Evolutionary conservation across 1,140 invertebrate species (phyloP), one percentile per base, ranked within the genome.

Genomic region (Scaptomyza hsui): DNA sequence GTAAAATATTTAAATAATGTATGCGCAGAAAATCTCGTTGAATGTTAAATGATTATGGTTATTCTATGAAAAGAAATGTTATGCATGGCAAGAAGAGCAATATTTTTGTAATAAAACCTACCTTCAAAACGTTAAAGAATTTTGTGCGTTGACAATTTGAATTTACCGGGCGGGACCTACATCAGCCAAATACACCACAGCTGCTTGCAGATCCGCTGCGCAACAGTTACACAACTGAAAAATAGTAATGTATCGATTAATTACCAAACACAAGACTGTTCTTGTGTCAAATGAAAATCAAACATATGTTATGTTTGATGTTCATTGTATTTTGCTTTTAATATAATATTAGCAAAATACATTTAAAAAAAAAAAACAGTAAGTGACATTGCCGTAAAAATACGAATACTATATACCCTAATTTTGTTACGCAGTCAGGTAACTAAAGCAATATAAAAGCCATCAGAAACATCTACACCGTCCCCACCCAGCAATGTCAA

Each of bases 21-120:
- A 78, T 62, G 55, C 57, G 74, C 64, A 51, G 69, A 59, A 62
- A 67, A 78, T 59, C 49, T 68, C 61, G 75, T 81, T 88, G 60
- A 88, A 78, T 88, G 82, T 88, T 88, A 78, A 59, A 69, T 42
- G 29, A 73, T 76, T 73, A 68, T 72, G 59, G 61, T 82, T 83
- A 82, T 37, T 78, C 65, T 72, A 82, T 75, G 57, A 77, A 77
- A 62, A 26, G 61, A 79, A 77, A 70, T 85, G 81, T 85, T 85
- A 85, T 86, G 57, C 73, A 67, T 81, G 82, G 71, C 61, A 75
- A 88, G 53, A 69, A 73, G 75, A 88, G 82, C 82, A 88, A 88
- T 88, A 88, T 88, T 88, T 88, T 88, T 88, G 29, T 88, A 88
- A 88, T 85, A 85, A 85, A 85, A 56, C 32, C 63, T 86, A 62